phyloP scores from a whole-genome alignment of 2,113 vertebrate genomes.

The Lamprologus sp. region DNA sequence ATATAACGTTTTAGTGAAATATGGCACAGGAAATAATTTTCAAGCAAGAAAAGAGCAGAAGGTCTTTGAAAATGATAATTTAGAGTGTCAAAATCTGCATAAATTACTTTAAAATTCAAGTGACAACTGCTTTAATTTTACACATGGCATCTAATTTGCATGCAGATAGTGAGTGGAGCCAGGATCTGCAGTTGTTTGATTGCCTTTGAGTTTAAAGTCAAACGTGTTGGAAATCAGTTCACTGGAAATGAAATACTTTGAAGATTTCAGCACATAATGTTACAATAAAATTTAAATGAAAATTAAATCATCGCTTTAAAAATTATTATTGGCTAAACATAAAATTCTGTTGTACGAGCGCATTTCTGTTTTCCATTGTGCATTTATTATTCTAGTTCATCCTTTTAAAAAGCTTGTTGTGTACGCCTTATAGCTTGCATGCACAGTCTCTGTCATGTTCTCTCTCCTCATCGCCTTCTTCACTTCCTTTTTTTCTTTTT shows the following conservation, averaged over 20 bases:
- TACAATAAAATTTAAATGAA: not conserved
- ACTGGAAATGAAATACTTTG: not conserved
- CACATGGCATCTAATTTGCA: not conserved
- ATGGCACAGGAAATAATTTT: not conserved
- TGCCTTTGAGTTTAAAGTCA: not conserved
- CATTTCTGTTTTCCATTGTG: not conserved
- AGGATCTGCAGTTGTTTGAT: not conserved
- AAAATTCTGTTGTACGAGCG: not conserved
- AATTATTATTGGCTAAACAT: not conserved
- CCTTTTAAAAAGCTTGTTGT: not conserved
- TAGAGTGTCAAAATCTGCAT: not conserved
- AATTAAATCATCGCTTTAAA: not conserved
- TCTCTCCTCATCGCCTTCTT: not conserved
- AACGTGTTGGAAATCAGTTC: not conserved
- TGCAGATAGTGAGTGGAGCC: not conserved
- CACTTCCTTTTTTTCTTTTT: not conserved
- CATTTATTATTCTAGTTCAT: not conserved
- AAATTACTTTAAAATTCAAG: not conserved
- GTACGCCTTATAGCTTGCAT: not conserved
- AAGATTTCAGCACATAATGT: not conserved
- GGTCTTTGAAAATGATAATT: not conserved
- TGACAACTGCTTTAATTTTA: not conserved
- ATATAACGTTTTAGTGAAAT: not conserved
- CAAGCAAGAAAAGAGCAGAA: not conserved
- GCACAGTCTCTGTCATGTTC: not conserved